Base-by-base conservation (phyloP, 1,140 invertebrate species). In the Achatina immaculata region DNA sequence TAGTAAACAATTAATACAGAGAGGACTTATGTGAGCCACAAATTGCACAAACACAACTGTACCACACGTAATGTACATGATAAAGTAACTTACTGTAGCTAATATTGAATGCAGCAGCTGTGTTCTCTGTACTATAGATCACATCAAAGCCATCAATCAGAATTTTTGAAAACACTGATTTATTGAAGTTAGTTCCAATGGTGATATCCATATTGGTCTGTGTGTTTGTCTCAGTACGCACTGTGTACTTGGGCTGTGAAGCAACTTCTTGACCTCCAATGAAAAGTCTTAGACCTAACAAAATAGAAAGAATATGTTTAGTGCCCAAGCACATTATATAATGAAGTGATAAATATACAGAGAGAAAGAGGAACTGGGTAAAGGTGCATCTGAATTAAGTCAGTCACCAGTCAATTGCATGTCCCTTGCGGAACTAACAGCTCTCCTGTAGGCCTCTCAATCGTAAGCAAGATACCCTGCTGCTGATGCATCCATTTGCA, bases 131-230 rank as follows among this genome's bases (percentile, higher is more conserved):
- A n/a, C 78, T 51, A 45, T 76, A 78, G 3, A 76, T 78, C 11
- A 84, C 36, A 36, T 82, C 73, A 40, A 82, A 84, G 19, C 81
- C 80, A 48, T 82, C 83, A 38, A 85, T 43, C 0, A 80, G n/a
- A 55, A 85, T 83, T 9, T 72, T 72, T 9, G 85, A 72, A 58
- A 80, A 84, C 0, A n/a, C 19, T 6, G 42, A 24, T 7, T 16
- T 43, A 34, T 58, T 21, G 4, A 58, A 9, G 19, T n/a, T 58
- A n/a, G n/a, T 69, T 19, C 81, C 83, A 40, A 85, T 71, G 34
- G 71, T 34, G 31, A 85, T n/a, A 34, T 43, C 40, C 21, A 58
- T 78, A 82, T 40, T 65, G 28, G 28, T 19, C 45, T 65, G 69
- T 69, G 40, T 42, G 45, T 58, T 24, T 62, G 24, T 51, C 4